These are phyloP conservation scores for Caenorhabditis angaria DNA, from an alignment of 2,888 invertebrate species.

Conservation along the genomic window DNA sequence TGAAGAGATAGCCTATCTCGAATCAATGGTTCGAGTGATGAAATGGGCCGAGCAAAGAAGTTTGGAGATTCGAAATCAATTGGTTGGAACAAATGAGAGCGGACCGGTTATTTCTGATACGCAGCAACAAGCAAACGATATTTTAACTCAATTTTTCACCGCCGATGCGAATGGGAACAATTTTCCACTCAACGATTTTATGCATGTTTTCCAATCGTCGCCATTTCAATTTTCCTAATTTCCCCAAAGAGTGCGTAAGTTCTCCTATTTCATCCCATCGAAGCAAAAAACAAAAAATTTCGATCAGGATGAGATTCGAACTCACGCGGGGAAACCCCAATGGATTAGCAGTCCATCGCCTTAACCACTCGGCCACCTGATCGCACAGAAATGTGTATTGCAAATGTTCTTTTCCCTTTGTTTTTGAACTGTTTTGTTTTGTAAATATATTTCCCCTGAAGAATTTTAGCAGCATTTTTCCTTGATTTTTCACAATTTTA, in stretches of 20 bases:
- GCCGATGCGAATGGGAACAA: background rate
- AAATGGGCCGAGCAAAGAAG: constrained; percentile 3
- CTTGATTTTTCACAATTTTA: too few relatives aligned
- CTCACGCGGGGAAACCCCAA: constrained; percentile 71
- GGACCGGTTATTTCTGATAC: background rate
- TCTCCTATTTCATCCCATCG: background rate
- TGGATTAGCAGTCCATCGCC: constrained; percentile 72
- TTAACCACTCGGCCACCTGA: constrained; percentile 72
- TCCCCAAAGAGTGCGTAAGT: background rate
- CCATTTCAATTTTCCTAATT: background rate
- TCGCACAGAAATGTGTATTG: too few relatives aligned
- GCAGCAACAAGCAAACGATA: background rate
- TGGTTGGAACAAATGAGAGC: background rate
- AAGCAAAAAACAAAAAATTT: constrained; percentile 28
- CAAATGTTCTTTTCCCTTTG: too few relatives aligned
- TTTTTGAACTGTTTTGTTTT: too few relatives aligned
- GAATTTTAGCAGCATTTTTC: too few relatives aligned
- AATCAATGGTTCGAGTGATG: constrained; percentile 3
- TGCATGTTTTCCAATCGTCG: background rate
- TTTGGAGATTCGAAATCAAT: background rate
- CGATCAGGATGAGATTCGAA: constrained; percentile 69
- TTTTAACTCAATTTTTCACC: background rate
- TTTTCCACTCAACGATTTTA: background rate
- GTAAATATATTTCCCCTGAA: too few relatives aligned
- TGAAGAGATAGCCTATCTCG: constrained; percentile 5